These are phyloP conservation scores for Tachina grossa DNA, from an alignment of 2,888 invertebrate species.

Conservation along the genomic window DNA sequence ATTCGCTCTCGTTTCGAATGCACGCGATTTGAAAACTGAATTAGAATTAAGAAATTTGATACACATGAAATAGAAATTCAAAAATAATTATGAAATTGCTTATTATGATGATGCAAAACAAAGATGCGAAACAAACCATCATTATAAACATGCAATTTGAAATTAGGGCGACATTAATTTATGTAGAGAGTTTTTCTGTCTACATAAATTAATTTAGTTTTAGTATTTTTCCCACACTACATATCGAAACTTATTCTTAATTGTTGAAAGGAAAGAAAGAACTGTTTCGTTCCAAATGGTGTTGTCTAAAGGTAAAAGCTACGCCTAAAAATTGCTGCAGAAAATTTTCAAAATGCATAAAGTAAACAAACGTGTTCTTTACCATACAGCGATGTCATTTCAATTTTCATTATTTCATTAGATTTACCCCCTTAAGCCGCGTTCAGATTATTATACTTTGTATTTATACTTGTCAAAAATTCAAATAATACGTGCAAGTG, in stretches of 20 bases:
- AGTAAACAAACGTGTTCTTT: no score
- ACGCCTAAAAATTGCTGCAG: no score
- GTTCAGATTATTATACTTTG: no score
- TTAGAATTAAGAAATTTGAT: slow-evolving; percentile 53
- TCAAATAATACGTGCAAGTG: no score
- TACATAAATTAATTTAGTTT: not conserved
- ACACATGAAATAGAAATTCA: slow-evolving; percentile 36
- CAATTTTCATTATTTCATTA: no score
- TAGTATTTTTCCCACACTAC: not conserved
- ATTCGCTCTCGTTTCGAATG: slow-evolving; percentile 2
- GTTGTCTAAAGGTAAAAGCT: no score
- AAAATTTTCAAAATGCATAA: no score
- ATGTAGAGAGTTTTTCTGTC: not conserved
- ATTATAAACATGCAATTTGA: slow-evolving; percentile 5
- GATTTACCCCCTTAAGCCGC: no score
- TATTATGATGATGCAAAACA: slow-evolving; percentile 9
- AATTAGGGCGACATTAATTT: slow-evolving; percentile 30
- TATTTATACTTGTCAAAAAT: no score
- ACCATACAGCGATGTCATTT: no score
- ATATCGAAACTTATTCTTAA: not conserved
- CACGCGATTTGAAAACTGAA: slow-evolving; percentile 54
- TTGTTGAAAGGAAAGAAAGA: not conserved
- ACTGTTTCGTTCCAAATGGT: no score
- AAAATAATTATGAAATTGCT: slow-evolving; percentile 46
- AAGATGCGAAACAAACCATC: slow-evolving; percentile 2